Conservation (phyloP, 2,113 vertebrate species). For the Dryoscopus gambensis region DNA sequence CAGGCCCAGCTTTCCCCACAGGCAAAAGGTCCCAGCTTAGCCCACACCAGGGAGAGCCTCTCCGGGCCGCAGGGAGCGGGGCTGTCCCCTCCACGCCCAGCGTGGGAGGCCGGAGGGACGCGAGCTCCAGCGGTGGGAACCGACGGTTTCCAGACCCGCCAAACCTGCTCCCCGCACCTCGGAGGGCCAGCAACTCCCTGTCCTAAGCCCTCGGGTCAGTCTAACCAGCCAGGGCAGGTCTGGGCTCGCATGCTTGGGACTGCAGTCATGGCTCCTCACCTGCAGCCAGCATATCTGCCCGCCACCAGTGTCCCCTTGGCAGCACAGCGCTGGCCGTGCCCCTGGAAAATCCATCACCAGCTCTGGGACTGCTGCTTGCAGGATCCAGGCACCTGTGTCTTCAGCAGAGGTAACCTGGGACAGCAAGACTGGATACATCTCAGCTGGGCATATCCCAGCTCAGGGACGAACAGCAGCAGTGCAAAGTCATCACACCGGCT, state of each 20-base stretch:
- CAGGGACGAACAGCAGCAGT: background rate
- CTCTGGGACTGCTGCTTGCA: background rate
- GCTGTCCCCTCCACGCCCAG: background rate
- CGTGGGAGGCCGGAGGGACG: conserved; percentile 17
- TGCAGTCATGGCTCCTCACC: background rate
- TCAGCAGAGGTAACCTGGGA: background rate
- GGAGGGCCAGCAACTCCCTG: conserved; percentile 28
- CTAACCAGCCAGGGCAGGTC: background rate
- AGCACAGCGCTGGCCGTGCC: rapidly evolving
- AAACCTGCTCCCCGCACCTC: background rate
- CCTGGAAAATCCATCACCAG: background rate
- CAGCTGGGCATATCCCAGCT: background rate
- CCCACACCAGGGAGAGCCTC: background rate
- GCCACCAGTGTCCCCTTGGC: rapidly evolving
- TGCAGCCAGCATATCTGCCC: background rate
- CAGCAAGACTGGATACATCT: background rate
- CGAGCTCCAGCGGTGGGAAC: background rate
- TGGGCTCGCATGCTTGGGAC: background rate
- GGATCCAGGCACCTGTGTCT: background rate
- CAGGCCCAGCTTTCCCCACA: background rate
- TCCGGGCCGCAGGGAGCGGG: rapidly evolving
- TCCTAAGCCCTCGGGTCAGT: conserved; percentile 26
- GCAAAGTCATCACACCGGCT: background rate
- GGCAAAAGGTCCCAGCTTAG: background rate
- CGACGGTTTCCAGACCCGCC: background rate